phyloP scores from a whole-genome alignment of 2,113 vertebrate species.

The Prunella himalayana region DNA sequence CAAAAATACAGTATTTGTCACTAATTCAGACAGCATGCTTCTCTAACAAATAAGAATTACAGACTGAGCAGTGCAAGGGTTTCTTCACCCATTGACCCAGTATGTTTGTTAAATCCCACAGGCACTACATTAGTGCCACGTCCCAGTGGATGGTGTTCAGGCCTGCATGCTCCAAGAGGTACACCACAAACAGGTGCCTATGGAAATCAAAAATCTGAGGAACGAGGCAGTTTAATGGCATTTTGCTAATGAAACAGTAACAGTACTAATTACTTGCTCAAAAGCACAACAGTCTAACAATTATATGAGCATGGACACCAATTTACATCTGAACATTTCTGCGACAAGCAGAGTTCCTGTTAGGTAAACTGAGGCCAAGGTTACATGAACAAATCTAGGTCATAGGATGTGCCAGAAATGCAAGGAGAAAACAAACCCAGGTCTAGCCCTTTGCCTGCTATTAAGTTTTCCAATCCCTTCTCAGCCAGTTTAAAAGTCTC shows the following conservation, averaged over 20 bases:
- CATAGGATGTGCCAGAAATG: not conserved
- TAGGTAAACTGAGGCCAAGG: not conserved
- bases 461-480: not conserved
- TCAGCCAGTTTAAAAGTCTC: not conserved
- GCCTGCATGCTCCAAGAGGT: fast-evolving
- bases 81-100: not conserved
- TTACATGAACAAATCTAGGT: not conserved
- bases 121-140: not conserved
- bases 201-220: not conserved
- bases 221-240: not conserved
- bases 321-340: not conserved
- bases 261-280: not conserved
- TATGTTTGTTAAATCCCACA: not conserved
- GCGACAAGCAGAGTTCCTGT: not conserved
- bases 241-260: not conserved
- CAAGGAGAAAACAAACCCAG: not conserved
- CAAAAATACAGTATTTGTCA: not conserved
- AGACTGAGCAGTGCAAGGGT: not conserved
- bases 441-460: not conserved
- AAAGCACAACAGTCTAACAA: not conserved
- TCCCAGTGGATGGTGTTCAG: not conserved
- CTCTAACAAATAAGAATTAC: not conserved
- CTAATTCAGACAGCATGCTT: not conserved
- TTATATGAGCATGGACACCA: not conserved
- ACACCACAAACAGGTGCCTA: not conserved